Evolutionary conservation across 2,888 invertebrate genomes (phyloP), one percentile per base, ranked within the genome.

Genomic region (Lacanobia oleracea): DNA sequence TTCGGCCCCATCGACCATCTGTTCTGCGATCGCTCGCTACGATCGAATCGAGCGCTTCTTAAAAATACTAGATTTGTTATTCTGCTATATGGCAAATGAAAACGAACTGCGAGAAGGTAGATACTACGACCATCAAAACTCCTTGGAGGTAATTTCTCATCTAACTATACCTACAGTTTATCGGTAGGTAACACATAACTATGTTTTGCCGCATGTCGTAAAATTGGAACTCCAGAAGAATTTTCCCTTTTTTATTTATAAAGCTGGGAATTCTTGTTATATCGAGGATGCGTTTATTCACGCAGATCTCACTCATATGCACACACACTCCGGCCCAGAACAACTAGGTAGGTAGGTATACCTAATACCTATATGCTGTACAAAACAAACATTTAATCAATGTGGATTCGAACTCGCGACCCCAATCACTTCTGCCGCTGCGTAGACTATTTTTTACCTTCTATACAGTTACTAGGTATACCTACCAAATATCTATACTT

Each of bases 321-420:
- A 45, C 33, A 70, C 45, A 72, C 37, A 48, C 1, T 16, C 10
- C 2, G 10, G 23, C 27, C 18, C n/a, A 27, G 23, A 53, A 10
- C 9, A 40, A 54, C 37, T 54, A 63, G 6, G 6, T 43, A 53
- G 14, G 33, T 23, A 18, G n/a, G n/a, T n/a, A n/a, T n/a, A n/a
- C n/a, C n/a, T n/a, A n/a, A n/a, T n/a, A n/a, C n/a, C n/a, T 8
- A 5, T 18, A 53, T 16, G 23, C 18, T 53, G 4, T 14, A 37
- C 33, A 72, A 72, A 53, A 53, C 16, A 45, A 72, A 37, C 7
- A 61, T 53, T 72, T 62, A 53, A 40, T 53, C 27, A 48, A n/a
- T 9, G 7, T 27, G 54, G 48, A 43, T 5, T 40, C 51, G 43
- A 61, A 61, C n/a, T 23, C 16, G 10, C 37, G 37, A 53, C 23